phyloP scores from a whole-genome alignment of 2,888 invertebrate species.

The Colostygia pectinataria region DNA sequence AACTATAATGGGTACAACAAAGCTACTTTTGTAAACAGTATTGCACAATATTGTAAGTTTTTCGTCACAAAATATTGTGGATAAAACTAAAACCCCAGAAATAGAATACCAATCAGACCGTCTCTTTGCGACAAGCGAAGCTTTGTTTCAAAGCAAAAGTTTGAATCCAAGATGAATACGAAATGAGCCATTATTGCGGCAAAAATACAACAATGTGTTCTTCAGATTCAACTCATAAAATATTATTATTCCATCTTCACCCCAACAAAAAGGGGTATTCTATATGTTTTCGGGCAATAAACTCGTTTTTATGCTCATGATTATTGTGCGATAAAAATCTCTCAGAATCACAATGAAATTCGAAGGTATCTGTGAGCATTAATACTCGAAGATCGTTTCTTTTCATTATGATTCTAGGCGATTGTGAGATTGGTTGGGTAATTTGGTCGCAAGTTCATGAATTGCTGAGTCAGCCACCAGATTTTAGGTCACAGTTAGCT shows the following conservation, averaged over 20 bases:
- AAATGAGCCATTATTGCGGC: constrained; percentile 31
- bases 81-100: constrained; percentile 18
- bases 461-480: not conserved
- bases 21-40: no score
- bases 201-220: constrained; percentile 30
- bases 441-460: not conserved
- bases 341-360: constrained; percentile 26
- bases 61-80: constrained; percentile 1
- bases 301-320: constrained; percentile 29
- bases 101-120: constrained; percentile 28
- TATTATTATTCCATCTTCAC: constrained; percentile 27
- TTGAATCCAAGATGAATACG: constrained; percentile 32
- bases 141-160: constrained; percentile 31
- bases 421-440: constrained; percentile 9
- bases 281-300: constrained; percentile 29
- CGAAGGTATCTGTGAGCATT: constrained; percentile 15
- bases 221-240: constrained; percentile 29
- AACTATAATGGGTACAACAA: no score
- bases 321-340: constrained; percentile 29
- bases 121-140: constrained; percentile 27
- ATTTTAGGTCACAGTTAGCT: not conserved
- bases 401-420: constrained; percentile 19
- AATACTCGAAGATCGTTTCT: constrained; percentile 15
- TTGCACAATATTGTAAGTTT: no score
- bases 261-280: constrained; percentile 29